These are phyloP conservation scores for Microctonus aethiopoides DNA, from an alignment of 2,888 invertebrate genomes.

Conservation along the genomic window DNA sequence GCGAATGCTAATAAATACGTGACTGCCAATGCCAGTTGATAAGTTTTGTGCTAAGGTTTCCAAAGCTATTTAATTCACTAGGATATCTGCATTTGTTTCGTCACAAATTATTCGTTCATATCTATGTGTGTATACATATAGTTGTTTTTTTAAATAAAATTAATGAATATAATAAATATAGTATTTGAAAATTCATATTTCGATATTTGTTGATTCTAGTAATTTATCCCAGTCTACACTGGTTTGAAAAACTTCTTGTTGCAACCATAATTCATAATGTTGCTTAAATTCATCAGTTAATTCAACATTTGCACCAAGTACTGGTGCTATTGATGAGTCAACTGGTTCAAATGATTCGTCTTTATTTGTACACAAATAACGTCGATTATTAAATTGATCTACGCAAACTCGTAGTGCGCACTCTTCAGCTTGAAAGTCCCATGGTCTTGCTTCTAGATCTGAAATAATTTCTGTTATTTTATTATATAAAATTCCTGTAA, in stretches of 20 bases:
- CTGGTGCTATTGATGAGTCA: conserved; percentile 85
- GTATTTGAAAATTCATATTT: conserved; percentile 50
- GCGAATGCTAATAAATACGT: no score
- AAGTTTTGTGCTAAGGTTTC: not conserved
- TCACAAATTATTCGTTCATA: no score
- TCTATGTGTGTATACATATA: no score
- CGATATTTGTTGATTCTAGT: conserved; percentile 56
- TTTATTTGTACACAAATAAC: conserved; percentile 73
- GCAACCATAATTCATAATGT: conserved; percentile 94
- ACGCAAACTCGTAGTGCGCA: conserved; percentile 93
- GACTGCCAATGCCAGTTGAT: no score
- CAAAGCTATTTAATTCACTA: not conserved
- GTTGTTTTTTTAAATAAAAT: no score
- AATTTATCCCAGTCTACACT: conserved; percentile 83
- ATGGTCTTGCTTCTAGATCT: conserved; percentile 96
- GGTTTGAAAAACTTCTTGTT: conserved; percentile 94
- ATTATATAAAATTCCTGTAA: no score
- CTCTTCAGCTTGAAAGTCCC: conserved; percentile 99
- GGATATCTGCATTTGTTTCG: not conserved
- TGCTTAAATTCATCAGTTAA: conserved; percentile 93
- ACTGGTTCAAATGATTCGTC: conserved; percentile 75
- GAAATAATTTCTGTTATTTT: not conserved
- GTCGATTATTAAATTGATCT: conserved; percentile 93
- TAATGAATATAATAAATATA: not conserved
- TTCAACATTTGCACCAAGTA: conserved; percentile 81